phyloP scores from a whole-genome alignment of 2,888 invertebrate genomes.

The Coelogynopora nodosa region DNA sequence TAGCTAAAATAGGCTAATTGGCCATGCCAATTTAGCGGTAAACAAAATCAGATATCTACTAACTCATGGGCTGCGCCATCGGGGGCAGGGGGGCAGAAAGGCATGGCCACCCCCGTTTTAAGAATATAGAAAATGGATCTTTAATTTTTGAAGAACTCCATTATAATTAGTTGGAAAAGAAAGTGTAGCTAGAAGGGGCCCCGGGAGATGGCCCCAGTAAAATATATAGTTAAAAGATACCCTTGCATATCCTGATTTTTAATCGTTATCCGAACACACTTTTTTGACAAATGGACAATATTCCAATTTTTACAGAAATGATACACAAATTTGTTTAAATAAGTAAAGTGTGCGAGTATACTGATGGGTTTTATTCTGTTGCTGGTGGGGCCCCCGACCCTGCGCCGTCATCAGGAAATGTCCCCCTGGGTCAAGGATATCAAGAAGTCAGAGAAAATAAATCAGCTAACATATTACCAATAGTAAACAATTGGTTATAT shows the following conservation, averaged over 20 bases:
- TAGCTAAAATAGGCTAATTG: no score
- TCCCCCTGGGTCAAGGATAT: no score
- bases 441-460: no score
- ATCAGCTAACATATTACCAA: no score
- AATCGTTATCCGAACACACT: neutral
- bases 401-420: no score
- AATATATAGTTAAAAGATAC: neutral
- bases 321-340: neutral
- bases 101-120: neutral
- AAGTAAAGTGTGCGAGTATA: neutral
- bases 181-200: neutral
- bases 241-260: neutral
- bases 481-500: no score
- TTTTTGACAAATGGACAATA: neutral
- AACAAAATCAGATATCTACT: no score
- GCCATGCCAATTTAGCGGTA: no score
- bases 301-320: no score
- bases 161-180: no score
- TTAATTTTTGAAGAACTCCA: no score
- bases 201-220: neutral
- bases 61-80: neutral
- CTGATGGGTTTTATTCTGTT: neutral
- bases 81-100: no score
- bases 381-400: neutral
- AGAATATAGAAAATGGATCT: neutral